Conservation (phyloP, 2,888 invertebrate species). For the Lagria hirta region DNA sequence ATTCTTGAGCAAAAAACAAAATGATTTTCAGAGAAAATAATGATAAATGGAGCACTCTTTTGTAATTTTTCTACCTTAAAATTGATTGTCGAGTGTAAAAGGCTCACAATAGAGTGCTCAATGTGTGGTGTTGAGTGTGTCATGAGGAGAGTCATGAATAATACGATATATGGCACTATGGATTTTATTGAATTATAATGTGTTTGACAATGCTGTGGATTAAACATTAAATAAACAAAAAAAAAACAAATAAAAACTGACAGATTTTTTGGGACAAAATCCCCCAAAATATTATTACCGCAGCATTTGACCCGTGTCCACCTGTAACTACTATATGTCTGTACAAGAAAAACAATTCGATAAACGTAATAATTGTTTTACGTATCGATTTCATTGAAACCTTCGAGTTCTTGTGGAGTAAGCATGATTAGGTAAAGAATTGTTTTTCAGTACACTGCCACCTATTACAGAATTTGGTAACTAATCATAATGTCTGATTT, state of each 20-base stretch:
- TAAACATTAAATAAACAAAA: conserved; percentile 40
- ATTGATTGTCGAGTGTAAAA: conserved; percentile 14
- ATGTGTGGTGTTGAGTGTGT: conserved; percentile 19
- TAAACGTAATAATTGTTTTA: conserved; percentile 15
- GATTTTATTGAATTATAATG: conserved; percentile 55
- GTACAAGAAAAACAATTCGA: conserved; percentile 36
- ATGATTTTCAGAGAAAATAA: conserved; percentile 12
- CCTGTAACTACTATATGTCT: conserved; percentile 36
- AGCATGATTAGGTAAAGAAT: not conserved
- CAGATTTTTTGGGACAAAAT: conserved; percentile 12
- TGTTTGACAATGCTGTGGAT: conserved; percentile 54
- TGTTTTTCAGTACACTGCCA: not conserved
- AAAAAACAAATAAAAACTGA: conserved; percentile 13
- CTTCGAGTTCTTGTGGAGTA: conserved; percentile 4
- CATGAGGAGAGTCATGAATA: conserved; percentile 38
- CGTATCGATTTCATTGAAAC: conserved; percentile 9
- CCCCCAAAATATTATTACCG: conserved; percentile 19
- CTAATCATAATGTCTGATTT: conserved; percentile 13
- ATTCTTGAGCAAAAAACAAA: conserved; percentile 13
- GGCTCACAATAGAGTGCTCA: conserved; percentile 24
- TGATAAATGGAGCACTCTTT: conserved; percentile 24
- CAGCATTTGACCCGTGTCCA: conserved; percentile 30
- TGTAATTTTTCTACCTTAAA: conserved; percentile 13
- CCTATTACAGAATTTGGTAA: conserved; percentile 15
- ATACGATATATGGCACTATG: conserved; percentile 56